phyloP scores from a whole-genome alignment of 2,113 vertebrate genomes.

The Vanacampus margaritifer region DNA sequence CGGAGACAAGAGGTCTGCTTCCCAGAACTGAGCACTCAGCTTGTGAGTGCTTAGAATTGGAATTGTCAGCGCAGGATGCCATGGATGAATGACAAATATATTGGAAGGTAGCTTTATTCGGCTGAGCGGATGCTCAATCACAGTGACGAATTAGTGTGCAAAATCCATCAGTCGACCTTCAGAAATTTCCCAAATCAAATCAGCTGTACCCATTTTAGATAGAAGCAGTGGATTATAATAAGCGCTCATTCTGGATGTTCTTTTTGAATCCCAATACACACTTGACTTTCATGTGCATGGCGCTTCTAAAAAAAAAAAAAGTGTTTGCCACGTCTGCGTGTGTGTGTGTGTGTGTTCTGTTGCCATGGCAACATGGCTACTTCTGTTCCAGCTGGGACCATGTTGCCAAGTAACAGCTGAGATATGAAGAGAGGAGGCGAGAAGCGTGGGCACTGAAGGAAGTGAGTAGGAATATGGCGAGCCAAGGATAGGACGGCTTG shows the following conservation, averaged over 20 bases:
- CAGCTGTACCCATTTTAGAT: neutral
- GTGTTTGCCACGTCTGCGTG: slow-evolving; percentile 58
- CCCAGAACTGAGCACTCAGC: slow-evolving; percentile 24
- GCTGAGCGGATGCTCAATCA: slow-evolving; percentile 20
- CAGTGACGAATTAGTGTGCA: slow-evolving; percentile 12
- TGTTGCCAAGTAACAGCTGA: slow-evolving; percentile 78
- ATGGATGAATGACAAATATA: slow-evolving; percentile 25
- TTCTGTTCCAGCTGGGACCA: slow-evolving; percentile 69
- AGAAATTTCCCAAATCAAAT: neutral
- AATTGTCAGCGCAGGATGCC: slow-evolving; percentile 2
- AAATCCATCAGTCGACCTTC: slow-evolving; percentile 25
- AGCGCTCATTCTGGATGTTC: neutral
- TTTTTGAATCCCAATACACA: slow-evolving; percentile 10
- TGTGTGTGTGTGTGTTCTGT: slow-evolving; percentile 54
- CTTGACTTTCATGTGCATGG: slow-evolving; percentile 27
- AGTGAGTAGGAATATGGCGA: slow-evolving; percentile 26
- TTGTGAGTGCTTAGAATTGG: slow-evolving; percentile 28
- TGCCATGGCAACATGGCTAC: slow-evolving; percentile 62
- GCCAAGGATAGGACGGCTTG: slow-evolving; percentile 46
- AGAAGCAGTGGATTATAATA: neutral
- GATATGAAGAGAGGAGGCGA: slow-evolving; percentile 63
- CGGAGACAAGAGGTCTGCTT: slow-evolving; percentile 39
- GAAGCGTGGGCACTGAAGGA: slow-evolving; percentile 43
- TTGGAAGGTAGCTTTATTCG: slow-evolving; percentile 16
- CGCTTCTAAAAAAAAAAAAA: slow-evolving; percentile 19